Evolutionary conservation across 2,797 vertebrate species (phyloP).

Genomic region (Protosalanx chinensis): DNA sequence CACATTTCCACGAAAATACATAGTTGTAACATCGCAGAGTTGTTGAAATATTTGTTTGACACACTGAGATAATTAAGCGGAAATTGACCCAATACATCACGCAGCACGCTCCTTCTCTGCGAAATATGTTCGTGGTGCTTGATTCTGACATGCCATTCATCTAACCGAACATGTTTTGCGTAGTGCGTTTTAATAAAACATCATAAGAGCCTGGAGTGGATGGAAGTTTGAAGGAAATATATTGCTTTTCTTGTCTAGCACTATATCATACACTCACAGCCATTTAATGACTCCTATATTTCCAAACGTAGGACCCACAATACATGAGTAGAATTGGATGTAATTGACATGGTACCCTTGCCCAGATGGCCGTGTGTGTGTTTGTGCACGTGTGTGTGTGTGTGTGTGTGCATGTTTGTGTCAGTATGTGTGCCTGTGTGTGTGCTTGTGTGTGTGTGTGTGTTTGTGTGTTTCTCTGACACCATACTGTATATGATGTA

Average conservation of each 20-base stretch:
- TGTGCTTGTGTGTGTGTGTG: constrained; percentile 26
- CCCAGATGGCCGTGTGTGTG: constrained; percentile 43
- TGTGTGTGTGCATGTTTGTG: constrained; percentile 5
- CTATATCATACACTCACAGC: constrained; percentile 18
- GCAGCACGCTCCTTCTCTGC: not conserved
- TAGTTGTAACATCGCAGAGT: constrained; percentile 42
- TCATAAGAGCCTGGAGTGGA: no score
- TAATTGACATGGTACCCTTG: constrained; percentile 55
- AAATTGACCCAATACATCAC: constrained; percentile 48
- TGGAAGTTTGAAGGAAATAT: constrained; percentile 30
- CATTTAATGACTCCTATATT: constrained; percentile 37
- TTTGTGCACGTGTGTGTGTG: constrained; percentile 13
- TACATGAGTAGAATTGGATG: constrained; percentile 49
- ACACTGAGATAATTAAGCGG: constrained; percentile 32
- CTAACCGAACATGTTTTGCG: not conserved
- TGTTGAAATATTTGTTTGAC: constrained; percentile 45
- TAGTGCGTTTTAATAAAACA: constrained; percentile 16
- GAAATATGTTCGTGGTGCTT: not conserved
- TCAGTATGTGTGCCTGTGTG: constrained; percentile 13
- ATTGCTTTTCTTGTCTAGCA: constrained; percentile 24
- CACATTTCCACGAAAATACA: constrained; percentile 29
- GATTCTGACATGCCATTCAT: constrained; percentile 19
- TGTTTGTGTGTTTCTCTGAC: constrained; percentile 19
- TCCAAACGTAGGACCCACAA: constrained; percentile 34
- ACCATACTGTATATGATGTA: constrained; percentile 65